Conservation (phyloP, 2,888 invertebrate species). For the Yponomeuta plumbellus region DNA sequence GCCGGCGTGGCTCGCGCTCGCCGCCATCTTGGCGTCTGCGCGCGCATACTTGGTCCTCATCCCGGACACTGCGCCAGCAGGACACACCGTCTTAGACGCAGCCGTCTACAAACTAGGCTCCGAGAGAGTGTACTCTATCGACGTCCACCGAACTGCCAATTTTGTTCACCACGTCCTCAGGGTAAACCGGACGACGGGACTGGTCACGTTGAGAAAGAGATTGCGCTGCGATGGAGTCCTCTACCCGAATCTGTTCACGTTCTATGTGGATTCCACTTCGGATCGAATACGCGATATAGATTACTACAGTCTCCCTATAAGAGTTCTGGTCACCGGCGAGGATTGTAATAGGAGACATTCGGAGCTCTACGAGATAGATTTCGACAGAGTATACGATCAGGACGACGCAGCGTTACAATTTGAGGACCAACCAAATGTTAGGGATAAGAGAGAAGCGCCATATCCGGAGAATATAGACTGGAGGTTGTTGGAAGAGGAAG, state of each 20-base stretch:
- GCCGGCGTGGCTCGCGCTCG: conserved; percentile 47
- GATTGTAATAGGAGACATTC: conserved; percentile 81
- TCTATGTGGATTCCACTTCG: conserved; percentile 91
- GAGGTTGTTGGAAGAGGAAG: conserved; percentile 64
- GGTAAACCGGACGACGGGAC: conserved; percentile 85
- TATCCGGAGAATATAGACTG: conserved; percentile 57
- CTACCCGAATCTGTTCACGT: conserved; percentile 90
- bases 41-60: conserved; percentile 77
- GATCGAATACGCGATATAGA: conserved; percentile 86
- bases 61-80: conserved; percentile 77
- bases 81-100: conserved; percentile 84
- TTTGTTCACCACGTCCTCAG: conserved; percentile 87
- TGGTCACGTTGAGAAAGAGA: conserved; percentile 82
- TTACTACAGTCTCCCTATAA: conserved; percentile 87
- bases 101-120: conserved; percentile 88
- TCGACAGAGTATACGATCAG: conserved; percentile 74
- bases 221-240: conserved; percentile 87
- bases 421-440: conserved; percentile 51
- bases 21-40: conserved; percentile 45
- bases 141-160: conserved; percentile 87
- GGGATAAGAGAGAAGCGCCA: conserved; percentile 57
- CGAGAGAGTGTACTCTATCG: conserved; percentile 86
- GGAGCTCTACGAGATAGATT: conserved; percentile 77
- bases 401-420: conserved; percentile 63
- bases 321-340: conserved; percentile 84